phyloP scores from a whole-genome alignment of 35 echinoderm and acorn worm genomes.

The Amphiura filiformis region DNA sequence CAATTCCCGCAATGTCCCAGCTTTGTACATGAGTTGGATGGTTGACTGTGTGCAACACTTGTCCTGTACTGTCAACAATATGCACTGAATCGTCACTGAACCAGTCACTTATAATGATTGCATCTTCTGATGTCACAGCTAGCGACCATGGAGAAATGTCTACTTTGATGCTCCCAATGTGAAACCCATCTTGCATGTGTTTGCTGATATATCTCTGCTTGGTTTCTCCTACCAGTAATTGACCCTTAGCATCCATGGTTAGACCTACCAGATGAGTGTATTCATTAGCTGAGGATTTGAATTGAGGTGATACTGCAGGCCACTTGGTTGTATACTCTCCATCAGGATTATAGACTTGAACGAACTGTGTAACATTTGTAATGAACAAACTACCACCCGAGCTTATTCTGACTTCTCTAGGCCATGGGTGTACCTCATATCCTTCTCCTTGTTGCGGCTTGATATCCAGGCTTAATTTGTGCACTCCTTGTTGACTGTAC shows the following conservation, averaged over 20 bases:
- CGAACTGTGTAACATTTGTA: no score
- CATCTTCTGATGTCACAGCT: neutral
- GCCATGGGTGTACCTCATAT: no score
- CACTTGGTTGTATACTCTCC: no score
- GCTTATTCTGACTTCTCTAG: no score
- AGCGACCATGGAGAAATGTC: neutral
- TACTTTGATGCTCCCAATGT: neutral
- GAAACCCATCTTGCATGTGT: neutral
- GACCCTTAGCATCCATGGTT: neutral
- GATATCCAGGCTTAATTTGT: no score
- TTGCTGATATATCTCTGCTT: neutral
- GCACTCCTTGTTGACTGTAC: no score
- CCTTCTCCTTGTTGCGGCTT: no score
- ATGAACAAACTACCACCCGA: no score
- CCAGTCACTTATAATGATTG: neutral
- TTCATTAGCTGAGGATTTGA: no score
- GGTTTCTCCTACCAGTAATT: neutral
- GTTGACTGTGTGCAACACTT: neutral
- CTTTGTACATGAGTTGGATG: neutral
- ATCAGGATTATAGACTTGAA: no score
- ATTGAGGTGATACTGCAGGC: no score
- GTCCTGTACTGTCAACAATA: neutral
- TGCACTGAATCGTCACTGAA: neutral
- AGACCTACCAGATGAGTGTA: neutral
- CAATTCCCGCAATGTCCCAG: neutral